phyloP scores from a whole-genome alignment of 2,797 vertebrate genomes.

The Garrulus glandarius region DNA sequence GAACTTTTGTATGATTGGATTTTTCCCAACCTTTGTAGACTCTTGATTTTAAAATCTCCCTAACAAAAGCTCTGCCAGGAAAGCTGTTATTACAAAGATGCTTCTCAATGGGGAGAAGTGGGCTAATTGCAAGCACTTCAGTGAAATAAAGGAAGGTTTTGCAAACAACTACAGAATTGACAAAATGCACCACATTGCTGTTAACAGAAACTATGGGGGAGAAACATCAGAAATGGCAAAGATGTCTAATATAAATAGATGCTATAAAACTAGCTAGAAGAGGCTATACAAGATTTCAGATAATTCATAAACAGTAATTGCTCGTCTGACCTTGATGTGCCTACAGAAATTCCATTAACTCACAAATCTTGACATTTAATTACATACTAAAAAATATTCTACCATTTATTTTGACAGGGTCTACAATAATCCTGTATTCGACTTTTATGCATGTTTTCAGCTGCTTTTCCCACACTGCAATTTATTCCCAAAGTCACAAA shows the following conservation, averaged over 20 bases:
- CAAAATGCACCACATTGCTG: constrained; percentile 69
- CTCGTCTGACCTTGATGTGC: constrained; percentile 74
- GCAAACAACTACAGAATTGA: constrained; percentile 74
- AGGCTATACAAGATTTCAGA: constrained; percentile 73
- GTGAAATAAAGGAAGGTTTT: constrained; percentile 76
- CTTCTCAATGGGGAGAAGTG: constrained; percentile 74
- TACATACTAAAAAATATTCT: constrained; percentile 72
- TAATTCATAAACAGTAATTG: constrained; percentile 76
- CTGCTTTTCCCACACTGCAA: constrained; percentile 36
- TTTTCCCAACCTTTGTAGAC: constrained; percentile 69
- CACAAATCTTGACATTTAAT: constrained; percentile 78
- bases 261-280: constrained; percentile 56
- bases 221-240: constrained; percentile 72
- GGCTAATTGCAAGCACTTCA: constrained; percentile 80
- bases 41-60: constrained; percentile 78
- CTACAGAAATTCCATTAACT: constrained; percentile 79
- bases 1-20: constrained; percentile 73
- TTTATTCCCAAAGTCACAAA: constrained; percentile 58
- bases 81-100: constrained; percentile 79
- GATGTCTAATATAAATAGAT: constrained; percentile 70
- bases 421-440: constrained; percentile 62
- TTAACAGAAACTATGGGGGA: constrained; percentile 59
- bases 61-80: constrained; percentile 78
- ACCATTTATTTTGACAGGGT: constrained; percentile 70
- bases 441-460: constrained; percentile 57